These are phyloP conservation scores for Arremon brunneinucha DNA, from an alignment of 2,797 vertebrate species.

Conservation along the genomic window DNA sequence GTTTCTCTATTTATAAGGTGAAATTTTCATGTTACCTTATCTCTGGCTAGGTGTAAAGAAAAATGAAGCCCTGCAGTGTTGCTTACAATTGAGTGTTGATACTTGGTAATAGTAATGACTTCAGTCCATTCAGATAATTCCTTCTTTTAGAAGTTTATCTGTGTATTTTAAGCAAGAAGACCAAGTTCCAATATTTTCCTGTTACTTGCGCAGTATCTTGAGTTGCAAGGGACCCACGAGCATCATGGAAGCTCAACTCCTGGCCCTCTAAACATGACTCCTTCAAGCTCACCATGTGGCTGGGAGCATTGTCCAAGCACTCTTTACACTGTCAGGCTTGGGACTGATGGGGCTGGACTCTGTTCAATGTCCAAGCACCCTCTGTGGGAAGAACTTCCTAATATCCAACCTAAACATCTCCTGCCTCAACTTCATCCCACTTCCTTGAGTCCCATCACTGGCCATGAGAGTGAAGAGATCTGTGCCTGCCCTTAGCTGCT, in stretches of 20 bases:
- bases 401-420: not conserved
- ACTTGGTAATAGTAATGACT: not conserved
- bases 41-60: not conserved
- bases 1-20: not conserved
- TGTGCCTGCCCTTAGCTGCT: not conserved
- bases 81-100: not conserved
- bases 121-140: not conserved
- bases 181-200: not conserved
- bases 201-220: not conserved
- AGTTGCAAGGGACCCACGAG: not conserved
- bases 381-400: not conserved
- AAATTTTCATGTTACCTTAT: not conserved
- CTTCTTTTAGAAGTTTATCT: not conserved
- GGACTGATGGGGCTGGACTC: not conserved
- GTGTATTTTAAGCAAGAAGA: not conserved
- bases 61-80: not conserved
- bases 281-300: not conserved
- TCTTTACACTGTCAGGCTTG: not conserved
- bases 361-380: too few species aligned
- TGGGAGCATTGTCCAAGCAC: not conserved
- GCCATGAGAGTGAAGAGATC: not conserved
- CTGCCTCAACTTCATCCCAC: fast-evolving
- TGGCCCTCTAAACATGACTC: not conserved
- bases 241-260: too few species aligned
- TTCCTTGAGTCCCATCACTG: not conserved